A percentile compares a stretch with the other conserved stretches of the same genome.
phyloP scores from a whole-genome alignment of 35 echinoderm and acorn worm species.

The Anneissia japonica region DNA sequence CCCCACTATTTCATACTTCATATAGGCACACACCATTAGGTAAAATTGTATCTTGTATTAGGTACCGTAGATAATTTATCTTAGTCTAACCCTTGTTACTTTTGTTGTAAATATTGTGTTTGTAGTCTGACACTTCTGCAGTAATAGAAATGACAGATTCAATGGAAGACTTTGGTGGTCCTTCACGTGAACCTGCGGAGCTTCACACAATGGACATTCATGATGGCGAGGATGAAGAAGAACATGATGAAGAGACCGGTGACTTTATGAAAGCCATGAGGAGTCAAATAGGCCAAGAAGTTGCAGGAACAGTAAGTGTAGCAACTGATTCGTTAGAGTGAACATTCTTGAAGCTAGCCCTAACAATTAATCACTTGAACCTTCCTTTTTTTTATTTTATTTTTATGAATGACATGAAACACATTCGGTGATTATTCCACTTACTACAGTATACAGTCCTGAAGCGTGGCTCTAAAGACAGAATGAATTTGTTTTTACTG shows the following conservation, averaged over 20 bases:
- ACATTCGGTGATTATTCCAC: too few species aligned
- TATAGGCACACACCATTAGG: too few species aligned
- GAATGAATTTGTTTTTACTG: too few species aligned
- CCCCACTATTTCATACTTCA: too few species aligned
- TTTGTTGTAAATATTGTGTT: neutral
- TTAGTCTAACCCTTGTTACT: neutral
- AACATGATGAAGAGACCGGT: constrained; percentile 18
- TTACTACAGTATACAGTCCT: too few species aligned
- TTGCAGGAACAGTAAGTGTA: neutral
- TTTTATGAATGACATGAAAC: too few species aligned
- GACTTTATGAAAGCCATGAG: constrained; percentile 84
- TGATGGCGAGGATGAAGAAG: constrained; percentile 14
- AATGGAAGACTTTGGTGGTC: constrained; percentile 38
- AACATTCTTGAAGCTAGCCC: too few species aligned
- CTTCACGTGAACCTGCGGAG: constrained; percentile 16
- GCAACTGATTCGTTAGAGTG: too few species aligned
- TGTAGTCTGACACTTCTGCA: constrained; percentile 48
- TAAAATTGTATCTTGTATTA: neutral
- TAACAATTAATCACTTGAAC: too few species aligned
- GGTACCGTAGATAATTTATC: neutral
- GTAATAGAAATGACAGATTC: constrained; percentile 79
- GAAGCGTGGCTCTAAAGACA: too few species aligned
- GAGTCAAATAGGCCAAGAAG: constrained; percentile 67
- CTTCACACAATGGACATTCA: constrained; percentile 20
- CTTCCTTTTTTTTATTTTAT: too few species aligned